Percentiles rank a stretch among this genome's conserved stretches.
Evolutionary conservation across 2,888 invertebrate genomes (phyloP).

Genomic region (Neocrepidodera transversa): DNA sequence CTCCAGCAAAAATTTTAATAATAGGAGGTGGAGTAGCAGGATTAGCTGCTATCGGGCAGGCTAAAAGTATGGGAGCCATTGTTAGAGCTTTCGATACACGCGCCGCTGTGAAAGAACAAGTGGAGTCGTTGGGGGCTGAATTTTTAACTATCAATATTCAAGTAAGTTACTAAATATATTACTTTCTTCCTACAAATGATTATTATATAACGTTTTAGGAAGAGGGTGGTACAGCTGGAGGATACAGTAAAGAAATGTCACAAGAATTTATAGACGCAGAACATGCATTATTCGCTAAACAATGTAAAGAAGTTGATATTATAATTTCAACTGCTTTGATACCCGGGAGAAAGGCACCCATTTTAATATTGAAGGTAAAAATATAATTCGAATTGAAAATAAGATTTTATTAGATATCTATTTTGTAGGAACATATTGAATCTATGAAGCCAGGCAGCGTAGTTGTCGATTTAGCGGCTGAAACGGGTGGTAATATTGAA

Average conservation of each 20-base stretch:
- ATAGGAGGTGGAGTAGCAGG: conserved; percentile 93
- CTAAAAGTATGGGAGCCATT: conserved; percentile 88
- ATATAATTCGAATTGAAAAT: neutral
- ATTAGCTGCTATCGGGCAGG: conserved; percentile 84
- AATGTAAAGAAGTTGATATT: conserved; percentile 84
- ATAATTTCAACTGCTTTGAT: conserved; percentile 90
- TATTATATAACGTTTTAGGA: conserved; percentile 60
- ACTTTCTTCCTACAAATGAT: neutral
- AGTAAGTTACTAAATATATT: conserved; percentile 58
- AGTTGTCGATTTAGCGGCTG: conserved; percentile 87
- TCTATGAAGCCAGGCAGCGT: conserved; percentile 89
- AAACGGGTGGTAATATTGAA: conserved; percentile 86
- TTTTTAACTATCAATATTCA: conserved; percentile 80
- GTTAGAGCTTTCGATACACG: conserved; percentile 89
- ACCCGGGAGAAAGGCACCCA: conserved; percentile 84
- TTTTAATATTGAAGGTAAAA: conserved; percentile 78
- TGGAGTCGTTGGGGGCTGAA: conserved; percentile 88
- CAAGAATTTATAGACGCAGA: conserved; percentile 86
- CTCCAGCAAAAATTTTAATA: conserved; percentile 86
- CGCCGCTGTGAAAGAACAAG: conserved; percentile 82
- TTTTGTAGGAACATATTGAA: conserved; percentile 72
- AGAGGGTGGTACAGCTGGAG: conserved; percentile 75
- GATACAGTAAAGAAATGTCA: conserved; percentile 88
- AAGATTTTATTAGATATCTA: too few species aligned
- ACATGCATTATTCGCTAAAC: conserved; percentile 84